These are phyloP conservation scores for Genyomyrus donnyi DNA, from an alignment of 2,113 vertebrate species.

Conservation along the genomic window DNA sequence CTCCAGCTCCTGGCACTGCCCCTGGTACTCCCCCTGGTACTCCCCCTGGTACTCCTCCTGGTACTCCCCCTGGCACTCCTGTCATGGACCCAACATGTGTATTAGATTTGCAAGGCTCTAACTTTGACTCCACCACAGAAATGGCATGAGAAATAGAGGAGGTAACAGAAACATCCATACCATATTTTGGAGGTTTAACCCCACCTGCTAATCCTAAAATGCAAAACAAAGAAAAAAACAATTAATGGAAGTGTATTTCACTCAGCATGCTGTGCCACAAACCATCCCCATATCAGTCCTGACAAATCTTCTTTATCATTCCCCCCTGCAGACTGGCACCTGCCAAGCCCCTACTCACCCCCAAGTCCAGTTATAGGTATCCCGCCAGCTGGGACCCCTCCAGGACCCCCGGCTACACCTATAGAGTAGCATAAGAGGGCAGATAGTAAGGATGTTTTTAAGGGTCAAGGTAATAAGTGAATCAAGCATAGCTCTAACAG, in stretches of 20 bases:
- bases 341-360: background rate
- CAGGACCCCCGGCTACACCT: slow-evolving; percentile 14
- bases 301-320: background rate
- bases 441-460: background rate
- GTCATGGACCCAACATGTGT: background rate
- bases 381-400: background rate
- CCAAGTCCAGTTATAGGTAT: slow-evolving; percentile 5
- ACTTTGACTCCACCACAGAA: background rate
- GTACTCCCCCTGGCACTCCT: slow-evolving; percentile 15
- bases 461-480: background rate
- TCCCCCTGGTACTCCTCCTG: background rate
- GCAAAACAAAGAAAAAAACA: background rate
- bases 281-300: background rate
- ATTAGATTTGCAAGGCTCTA: background rate
- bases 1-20: background rate
- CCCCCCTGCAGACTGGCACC: background rate
- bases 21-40: slow-evolving; percentile 2
- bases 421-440: background rate
- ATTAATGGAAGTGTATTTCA: background rate
- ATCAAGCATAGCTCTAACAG: background rate
- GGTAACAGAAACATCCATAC: slow-evolving; percentile 29
- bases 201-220: slow-evolving; percentile 52
- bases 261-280: background rate
- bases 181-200: slow-evolving; percentile 58
- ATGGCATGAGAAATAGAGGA: background rate